Base-by-base conservation (phyloP, 2,797 vertebrate genomes). In the Protonibea diacanthus region DNA sequence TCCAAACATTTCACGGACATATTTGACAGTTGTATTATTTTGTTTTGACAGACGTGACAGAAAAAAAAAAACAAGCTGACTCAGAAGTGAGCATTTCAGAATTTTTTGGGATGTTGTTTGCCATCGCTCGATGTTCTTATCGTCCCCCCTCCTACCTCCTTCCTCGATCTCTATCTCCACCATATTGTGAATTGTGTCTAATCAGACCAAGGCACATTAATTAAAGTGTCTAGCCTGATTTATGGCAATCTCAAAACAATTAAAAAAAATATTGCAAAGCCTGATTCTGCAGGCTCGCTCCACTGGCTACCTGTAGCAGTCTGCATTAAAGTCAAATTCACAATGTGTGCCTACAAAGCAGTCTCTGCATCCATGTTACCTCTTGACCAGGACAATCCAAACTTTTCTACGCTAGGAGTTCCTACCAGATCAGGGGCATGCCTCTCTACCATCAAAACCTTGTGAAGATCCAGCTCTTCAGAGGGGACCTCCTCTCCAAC, bases 171-270 rank as follows among this genome's bases (percentile, higher is more conserved):
- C 9, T 27, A 55, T 56, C 33, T 8, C 44, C 10, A 5, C 15
- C 51, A 21, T 13, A 55, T 29, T 33, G 60, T 73, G 59, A 18
- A 17, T 33, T 55, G 14, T 53, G 38, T 63, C 53, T 44, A 51
- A 18, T 48, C 27, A 56, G 27, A 27, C 38, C 51, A 49, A 49
- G 45, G 49, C 27, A 20, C 60, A 47, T 47, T 29, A 23, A 62
- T 62, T 48, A 29, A 48, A 48, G 47, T 27, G 61, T 63, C 44
- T 63, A 12, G 44, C 12, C 61, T 48, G 44, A 48, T 63, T 63
- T 27, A 47, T 48, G 44, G 10, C 14, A 1, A 47, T 25, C 25
- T 29, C 17, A 27, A 48, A 63, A 63, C 44, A 63, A 63, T 63
- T 48, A 20, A 48, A 48, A 48, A 29, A 33, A 63, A 63, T 48